phyloP scores from a whole-genome alignment of 2,113 vertebrate genomes.

The Nesoenas mayeri region DNA sequence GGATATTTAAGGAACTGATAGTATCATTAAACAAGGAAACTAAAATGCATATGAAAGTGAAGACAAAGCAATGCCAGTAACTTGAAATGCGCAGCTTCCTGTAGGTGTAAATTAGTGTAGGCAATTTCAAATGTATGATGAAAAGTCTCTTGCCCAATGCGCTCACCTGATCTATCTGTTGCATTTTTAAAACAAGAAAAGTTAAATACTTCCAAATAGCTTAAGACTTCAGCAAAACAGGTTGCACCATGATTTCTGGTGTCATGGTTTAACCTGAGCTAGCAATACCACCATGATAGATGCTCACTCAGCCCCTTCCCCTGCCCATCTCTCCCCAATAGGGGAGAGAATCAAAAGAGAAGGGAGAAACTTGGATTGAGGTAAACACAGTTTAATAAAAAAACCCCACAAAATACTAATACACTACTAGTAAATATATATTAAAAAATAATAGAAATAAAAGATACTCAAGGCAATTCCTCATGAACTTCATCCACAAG shows the following conservation, averaged over 20 bases:
- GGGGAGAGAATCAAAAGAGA: too few species aligned
- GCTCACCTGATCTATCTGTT: neutral
- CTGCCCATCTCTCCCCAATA: too few species aligned
- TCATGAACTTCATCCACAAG: too few species aligned
- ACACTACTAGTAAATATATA: too few species aligned
- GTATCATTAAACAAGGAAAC: neutral
- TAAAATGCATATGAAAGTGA: neutral
- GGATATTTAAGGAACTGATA: neutral
- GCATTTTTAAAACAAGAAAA: neutral
- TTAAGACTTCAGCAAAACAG: neutral
- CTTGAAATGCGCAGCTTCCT: neutral
- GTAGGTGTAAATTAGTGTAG: neutral
- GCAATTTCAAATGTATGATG: neutral
- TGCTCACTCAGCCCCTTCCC: too few species aligned
- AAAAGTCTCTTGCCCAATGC: neutral
- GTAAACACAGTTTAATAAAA: too few species aligned
- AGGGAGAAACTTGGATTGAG: too few species aligned
- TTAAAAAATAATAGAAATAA: too few species aligned
- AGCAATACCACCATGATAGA: too few species aligned
- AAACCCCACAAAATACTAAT: too few species aligned
- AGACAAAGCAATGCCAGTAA: slow-evolving; percentile 31
- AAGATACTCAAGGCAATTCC: too few species aligned
- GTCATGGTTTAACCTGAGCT: too few species aligned
- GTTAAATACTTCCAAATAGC: neutral
- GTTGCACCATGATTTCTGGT: neutral